phyloP scores from a whole-genome alignment of 1,140 invertebrate species.

The Yoshiicerus persimilis region DNA sequence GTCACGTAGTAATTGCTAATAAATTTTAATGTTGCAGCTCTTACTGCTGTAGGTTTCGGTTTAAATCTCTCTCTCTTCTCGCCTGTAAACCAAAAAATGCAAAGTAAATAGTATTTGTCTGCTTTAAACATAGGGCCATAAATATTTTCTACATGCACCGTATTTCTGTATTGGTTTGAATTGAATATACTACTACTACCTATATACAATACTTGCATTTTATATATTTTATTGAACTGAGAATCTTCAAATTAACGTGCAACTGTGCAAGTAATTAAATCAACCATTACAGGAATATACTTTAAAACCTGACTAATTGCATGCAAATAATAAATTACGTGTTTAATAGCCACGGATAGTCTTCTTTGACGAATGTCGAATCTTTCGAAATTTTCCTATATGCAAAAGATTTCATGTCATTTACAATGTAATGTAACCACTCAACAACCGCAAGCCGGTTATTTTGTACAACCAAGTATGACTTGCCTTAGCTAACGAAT shows the following conservation, averaged over 20 bases:
- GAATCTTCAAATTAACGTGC: too few species aligned
- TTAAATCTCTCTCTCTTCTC: not conserved
- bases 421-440: not conserved
- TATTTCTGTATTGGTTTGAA: too few species aligned
- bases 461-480: not conserved
- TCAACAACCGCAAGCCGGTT: not conserved
- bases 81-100: not conserved
- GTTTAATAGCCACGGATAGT: not conserved
- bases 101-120: not conserved
- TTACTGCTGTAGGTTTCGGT: too few species aligned
- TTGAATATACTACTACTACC: too few species aligned
- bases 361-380: not conserved
- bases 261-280: too few species aligned
- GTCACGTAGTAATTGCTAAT: too few species aligned
- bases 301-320: not conserved
- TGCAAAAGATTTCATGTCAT: not conserved
- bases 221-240: too few species aligned
- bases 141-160: too few species aligned
- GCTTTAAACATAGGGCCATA: too few species aligned
- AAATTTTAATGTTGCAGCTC: too few species aligned
- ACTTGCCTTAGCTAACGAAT: not conserved
- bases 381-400: not conserved
- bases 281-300: not conserved
- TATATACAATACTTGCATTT: too few species aligned
- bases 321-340: not conserved